Evolutionary conservation across 2,113 vertebrate species (phyloP).

Genomic region (Pithys albifrons): DNA sequence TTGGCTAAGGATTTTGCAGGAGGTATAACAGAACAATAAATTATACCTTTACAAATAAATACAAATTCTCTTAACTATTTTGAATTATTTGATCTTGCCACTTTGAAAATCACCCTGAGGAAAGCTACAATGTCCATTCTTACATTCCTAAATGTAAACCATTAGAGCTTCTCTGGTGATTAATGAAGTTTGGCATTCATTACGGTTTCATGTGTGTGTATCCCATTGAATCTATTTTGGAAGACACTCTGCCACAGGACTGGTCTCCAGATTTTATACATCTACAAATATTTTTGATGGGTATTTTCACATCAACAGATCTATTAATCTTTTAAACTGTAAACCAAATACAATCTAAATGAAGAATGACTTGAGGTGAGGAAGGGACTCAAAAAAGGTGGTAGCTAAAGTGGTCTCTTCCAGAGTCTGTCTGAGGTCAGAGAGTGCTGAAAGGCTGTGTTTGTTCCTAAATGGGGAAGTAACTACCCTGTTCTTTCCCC

Average conservation of each 20-base stretch:
- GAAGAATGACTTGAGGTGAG: background rate
- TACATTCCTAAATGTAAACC: background rate
- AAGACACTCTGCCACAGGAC: background rate
- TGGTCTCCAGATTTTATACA: background rate
- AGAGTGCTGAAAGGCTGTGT: background rate
- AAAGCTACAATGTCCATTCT: background rate
- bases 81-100: background rate
- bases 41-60: background rate
- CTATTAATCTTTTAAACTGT: background rate
- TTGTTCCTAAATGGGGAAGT: background rate
- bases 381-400: background rate
- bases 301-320: background rate
- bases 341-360: background rate
- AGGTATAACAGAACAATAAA: background rate
- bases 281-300: background rate
- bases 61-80: background rate
- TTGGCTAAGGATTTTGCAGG: background rate
- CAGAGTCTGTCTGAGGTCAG: background rate
- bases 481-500: background rate
- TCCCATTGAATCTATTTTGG: background rate
- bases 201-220: background rate
- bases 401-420: background rate
- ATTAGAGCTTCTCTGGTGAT: background rate
- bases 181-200: background rate
- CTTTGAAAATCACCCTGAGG: background rate